Evolutionary conservation across 2,113 vertebrate species (phyloP).

Genomic region (Maccullochella peelii): DNA sequence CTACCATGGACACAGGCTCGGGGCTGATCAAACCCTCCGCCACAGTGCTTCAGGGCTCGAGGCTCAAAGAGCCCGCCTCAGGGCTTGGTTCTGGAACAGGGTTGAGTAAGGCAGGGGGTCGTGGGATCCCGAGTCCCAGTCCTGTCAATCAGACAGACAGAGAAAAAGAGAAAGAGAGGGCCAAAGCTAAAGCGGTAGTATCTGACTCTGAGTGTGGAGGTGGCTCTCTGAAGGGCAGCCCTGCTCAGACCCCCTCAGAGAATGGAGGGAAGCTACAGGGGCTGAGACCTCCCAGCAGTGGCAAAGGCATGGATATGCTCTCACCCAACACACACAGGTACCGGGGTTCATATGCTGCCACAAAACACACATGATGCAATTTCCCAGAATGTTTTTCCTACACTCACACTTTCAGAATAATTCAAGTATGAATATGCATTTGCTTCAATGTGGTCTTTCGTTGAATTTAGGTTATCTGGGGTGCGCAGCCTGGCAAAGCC

Average conservation of each 20-base stretch:
- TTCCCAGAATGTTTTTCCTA: not conserved
- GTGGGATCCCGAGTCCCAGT: constrained; percentile 78
- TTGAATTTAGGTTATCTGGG: constrained; percentile 82
- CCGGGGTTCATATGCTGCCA: not conserved
- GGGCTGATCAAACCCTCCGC: constrained; percentile 85
- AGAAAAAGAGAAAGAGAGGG: constrained; percentile 93
- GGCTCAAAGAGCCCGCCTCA: constrained; percentile 71
- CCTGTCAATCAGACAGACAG: constrained; percentile 96
- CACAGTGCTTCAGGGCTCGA: constrained; percentile 59
- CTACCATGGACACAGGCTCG: constrained; percentile 89
- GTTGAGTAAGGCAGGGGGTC: constrained; percentile 65
- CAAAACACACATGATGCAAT: not conserved
- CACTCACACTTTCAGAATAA: not conserved
- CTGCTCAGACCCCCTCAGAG: constrained; percentile 78
- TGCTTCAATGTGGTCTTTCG: constrained; percentile 13
- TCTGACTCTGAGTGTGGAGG: constrained; percentile 88
- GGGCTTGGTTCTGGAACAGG: constrained; percentile 75
- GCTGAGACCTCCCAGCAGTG: constrained; percentile 79
- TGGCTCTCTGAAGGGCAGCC: constrained; percentile 71
- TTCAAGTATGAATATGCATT: not conserved
- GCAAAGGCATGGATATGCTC: constrained; percentile 86
- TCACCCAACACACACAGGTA: constrained; percentile 93
- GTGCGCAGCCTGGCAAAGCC: constrained; percentile 90
- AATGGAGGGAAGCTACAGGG: constrained; percentile 85
- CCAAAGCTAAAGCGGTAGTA: constrained; percentile 93